Evolutionary conservation across 2,888 invertebrate species (phyloP).

Genomic region (Leptinotarsa rubiginosa): DNA sequence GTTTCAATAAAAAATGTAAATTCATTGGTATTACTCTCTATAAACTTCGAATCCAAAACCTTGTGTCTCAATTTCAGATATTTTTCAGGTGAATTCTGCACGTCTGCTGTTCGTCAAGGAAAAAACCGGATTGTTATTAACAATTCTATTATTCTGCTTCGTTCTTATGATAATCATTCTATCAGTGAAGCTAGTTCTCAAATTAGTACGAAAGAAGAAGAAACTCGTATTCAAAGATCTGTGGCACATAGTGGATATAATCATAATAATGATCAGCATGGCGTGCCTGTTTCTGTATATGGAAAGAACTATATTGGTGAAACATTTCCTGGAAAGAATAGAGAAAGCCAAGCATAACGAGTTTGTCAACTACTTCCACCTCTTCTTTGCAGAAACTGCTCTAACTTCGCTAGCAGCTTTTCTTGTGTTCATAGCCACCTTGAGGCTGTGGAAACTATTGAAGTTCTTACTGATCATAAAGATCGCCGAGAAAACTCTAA

Average conservation of each 20-base stretch:
- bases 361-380: slow-evolving; percentile 56
- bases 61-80: background rate
- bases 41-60: background rate
- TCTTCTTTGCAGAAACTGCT: slow-evolving; percentile 50
- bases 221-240: slow-evolving; percentile 45
- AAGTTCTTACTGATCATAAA: slow-evolving; percentile 55
- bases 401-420: slow-evolving; percentile 50
- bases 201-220: slow-evolving; percentile 40
- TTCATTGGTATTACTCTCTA: too few species aligned
- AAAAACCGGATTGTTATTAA: slow-evolving; percentile 38
- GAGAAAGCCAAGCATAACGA: slow-evolving; percentile 53
- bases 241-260: slow-evolving; percentile 53
- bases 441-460: slow-evolving; percentile 58
- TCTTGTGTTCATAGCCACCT: slow-evolving; percentile 55
- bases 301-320: slow-evolving; percentile 42
- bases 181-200: slow-evolving; percentile 42
- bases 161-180: slow-evolving; percentile 47
- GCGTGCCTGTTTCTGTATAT: slow-evolving; percentile 47
- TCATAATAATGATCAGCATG: slow-evolving; percentile 51
- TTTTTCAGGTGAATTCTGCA: slow-evolving; percentile 53
- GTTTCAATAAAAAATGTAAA: too few species aligned
- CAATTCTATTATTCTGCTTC: slow-evolving; percentile 48
- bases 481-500: slow-evolving; percentile 55
- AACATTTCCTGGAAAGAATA: slow-evolving; percentile 43
- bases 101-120: slow-evolving; percentile 51